These are phyloP conservation scores for Pristionchus japonicus DNA, from an alignment of 2,888 invertebrate genomes.

Conservation along the genomic window DNA sequence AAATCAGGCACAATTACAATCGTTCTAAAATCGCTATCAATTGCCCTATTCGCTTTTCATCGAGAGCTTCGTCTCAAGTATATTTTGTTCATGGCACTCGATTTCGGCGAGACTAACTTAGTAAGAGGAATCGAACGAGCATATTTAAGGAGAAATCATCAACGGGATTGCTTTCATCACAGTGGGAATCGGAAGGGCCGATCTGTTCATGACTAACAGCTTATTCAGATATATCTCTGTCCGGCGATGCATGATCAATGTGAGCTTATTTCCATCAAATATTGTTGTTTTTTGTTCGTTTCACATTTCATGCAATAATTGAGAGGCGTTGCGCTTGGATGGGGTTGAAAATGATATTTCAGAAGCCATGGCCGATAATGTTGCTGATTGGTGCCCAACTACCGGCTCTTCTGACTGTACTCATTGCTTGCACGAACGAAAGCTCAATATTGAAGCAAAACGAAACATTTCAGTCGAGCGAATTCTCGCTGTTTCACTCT, in stretches of 20 bases:
- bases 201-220: neutral
- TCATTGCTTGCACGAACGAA: neutral
- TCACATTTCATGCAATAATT: too few relatives aligned
- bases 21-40: neutral
- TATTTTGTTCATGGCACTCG: constrained; percentile 18
- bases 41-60: neutral
- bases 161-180: constrained; percentile 23
- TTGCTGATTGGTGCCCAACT: neutral
- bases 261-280: too few relatives aligned
- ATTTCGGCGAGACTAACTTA: neutral
- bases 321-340: too few relatives aligned
- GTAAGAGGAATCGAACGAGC: neutral
- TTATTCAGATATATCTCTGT: neutral
- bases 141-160: neutral
- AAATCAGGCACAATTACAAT: neutral
- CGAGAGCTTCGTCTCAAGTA: neutral
- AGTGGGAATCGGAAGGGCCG: constrained; percentile 11
- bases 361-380: constrained; percentile 20
- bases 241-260: neutral
- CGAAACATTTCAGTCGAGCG: neutral
- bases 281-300: too few relatives aligned
- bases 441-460: too few relatives aligned
- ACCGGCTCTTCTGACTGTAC: neutral
- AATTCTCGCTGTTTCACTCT: neutral
- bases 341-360: too few relatives aligned